Evolutionary conservation across 2,888 invertebrate genomes (phyloP), one percentile per base, ranked within the genome.

Genomic region (Apotomis betuletana): DNA sequence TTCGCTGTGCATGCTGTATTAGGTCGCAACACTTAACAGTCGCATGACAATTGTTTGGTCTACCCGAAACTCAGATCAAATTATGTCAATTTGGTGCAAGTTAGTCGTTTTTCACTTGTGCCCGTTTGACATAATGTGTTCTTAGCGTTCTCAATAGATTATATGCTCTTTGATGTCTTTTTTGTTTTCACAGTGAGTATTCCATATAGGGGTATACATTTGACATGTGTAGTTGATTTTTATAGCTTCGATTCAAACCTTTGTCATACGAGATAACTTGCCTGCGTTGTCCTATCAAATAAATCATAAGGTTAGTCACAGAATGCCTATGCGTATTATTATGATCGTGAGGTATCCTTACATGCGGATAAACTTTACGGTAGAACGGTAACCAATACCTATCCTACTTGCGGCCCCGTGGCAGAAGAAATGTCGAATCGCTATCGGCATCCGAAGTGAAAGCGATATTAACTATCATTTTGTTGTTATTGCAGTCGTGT

Each of bases 1-100:
- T 70, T 70, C 70, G 70, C 70, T 46, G 44, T 12, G 70, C 52
- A 38, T 27, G 12, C 13, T 55, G 15, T 54, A 9, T 38, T 38
- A 58, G 38, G 38, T 6, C n/a, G 12, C 10, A 12, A 12, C 58
- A 38, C 38, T 58, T 38, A 36, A 38, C 3, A 38, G 8, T 38
- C 12, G 12, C 36, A 38, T n/a, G 36, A 58, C 38, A 10, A 49
- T 9, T 3, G 9, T 49, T 9, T 10, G 27, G 27, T 27, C 27
- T 2, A 27, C 27, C 27, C 27, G 27, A 27, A 27, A 27, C 27
- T 27, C 15, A 15, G 15, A 15, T 15, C 15, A 15, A n/a, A n/a
- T n/a, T 44, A 44, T 44, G 5, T 44, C 15, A 15, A 15, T 27
- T 27, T 27, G 27, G 27, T 27, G 27, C 27, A 27, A 27, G 27